These are phyloP conservation scores for Oenanthe melanoleuca DNA, from an alignment of 2,113 vertebrate genomes.

Conservation along the genomic window DNA sequence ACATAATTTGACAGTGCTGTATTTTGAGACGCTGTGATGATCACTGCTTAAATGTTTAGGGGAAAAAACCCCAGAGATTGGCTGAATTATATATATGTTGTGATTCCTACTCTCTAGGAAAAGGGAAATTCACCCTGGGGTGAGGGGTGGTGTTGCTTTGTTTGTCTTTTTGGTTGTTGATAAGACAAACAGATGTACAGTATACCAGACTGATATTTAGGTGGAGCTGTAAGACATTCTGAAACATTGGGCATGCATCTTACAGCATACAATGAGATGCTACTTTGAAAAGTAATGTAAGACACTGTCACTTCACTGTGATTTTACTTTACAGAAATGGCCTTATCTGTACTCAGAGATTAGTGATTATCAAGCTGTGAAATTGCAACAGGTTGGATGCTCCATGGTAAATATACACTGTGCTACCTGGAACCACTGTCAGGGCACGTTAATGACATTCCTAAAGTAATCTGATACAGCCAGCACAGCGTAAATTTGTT, in stretches of 20 bases:
- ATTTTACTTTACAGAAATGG: not conserved
- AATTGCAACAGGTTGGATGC: not conserved
- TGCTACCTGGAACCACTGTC: not conserved
- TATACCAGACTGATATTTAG: not conserved
- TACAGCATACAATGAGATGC: not conserved
- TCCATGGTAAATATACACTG: not conserved
- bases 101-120: not conserved
- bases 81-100: not conserved
- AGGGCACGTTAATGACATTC: not conserved
- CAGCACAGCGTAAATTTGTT: not conserved
- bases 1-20: not conserved
- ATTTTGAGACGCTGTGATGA: not conserved
- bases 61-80: not conserved
- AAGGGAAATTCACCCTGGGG: not conserved
- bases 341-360: not conserved
- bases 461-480: not conserved
- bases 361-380: not conserved
- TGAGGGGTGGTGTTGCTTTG: not conserved
- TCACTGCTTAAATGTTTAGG: not conserved
- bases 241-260: not conserved
- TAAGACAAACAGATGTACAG: not conserved
- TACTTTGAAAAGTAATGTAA: not conserved
- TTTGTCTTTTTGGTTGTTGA: not conserved
- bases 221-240: not conserved
- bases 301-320: not conserved